Conservation (phyloP, 2,888 invertebrate species). For the Scaptomyza caliginosa region DNA sequence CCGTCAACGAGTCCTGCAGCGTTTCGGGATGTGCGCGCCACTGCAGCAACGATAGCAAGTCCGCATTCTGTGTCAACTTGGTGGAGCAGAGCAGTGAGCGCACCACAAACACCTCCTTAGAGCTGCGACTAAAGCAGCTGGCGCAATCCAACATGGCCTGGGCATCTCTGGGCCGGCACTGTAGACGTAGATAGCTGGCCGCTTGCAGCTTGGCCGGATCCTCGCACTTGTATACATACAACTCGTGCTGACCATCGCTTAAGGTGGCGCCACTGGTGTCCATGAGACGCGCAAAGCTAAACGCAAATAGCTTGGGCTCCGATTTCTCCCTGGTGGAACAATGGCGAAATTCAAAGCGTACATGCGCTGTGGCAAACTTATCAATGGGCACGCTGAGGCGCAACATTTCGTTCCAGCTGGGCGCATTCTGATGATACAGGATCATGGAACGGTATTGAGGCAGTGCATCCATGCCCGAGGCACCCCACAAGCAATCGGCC, state of each 20-base stretch:
- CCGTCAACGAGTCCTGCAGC: conserved; percentile 92
- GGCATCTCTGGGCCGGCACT: conserved; percentile 87
- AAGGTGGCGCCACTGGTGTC: conserved; percentile 95
- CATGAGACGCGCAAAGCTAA: conserved; percentile 95
- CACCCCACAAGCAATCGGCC: conserved; percentile 91
- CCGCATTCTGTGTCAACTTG: conserved; percentile 98
- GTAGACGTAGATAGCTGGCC: conserved; percentile 87
- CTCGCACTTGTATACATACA: conserved; percentile 97
- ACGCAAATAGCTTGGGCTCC: conserved; percentile 95
- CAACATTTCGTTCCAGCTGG: conserved; percentile 95
- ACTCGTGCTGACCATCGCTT: conserved; percentile 93
- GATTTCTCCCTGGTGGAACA: conserved; percentile 96
- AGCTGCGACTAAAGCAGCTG: conserved; percentile 89
- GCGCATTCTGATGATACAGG: conserved; percentile 96
- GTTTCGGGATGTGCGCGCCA: conserved; percentile 96
- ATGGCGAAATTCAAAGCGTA: conserved; percentile 95
- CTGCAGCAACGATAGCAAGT: conserved; percentile 93
- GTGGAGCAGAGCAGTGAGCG: conserved; percentile 95
- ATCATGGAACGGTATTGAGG: conserved; percentile 93
- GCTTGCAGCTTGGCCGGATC: conserved; percentile 87
- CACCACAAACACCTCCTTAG: conserved; percentile 93
- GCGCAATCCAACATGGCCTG: conserved; percentile 84
- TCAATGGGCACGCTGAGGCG: conserved; percentile 95
- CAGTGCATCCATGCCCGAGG: conserved; percentile 91
- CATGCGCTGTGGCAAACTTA: conserved; percentile 95